phyloP scores from a whole-genome alignment of 2,888 invertebrate species.

The Terebella lapidaria region DNA sequence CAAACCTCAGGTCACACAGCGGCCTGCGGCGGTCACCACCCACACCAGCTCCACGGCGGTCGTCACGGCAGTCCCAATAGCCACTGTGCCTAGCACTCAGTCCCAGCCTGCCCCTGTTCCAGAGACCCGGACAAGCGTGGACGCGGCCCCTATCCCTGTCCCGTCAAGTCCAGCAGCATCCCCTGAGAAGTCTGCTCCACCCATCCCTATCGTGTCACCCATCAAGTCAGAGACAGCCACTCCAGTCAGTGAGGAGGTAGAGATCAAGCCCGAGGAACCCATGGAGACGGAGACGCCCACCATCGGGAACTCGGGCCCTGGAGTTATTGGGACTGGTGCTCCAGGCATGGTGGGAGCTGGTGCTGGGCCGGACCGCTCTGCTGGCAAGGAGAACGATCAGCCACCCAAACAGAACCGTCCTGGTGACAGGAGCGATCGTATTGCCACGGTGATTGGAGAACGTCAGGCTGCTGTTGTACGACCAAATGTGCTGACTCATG shows the following conservation, averaged over 20 bases:
- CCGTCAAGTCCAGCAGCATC: no score
- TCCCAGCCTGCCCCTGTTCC: constrained; percentile 6
- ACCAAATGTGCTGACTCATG: constrained; percentile 90
- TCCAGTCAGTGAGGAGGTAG: neutral
- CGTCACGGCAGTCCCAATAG: neutral
- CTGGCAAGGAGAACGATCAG: neutral
- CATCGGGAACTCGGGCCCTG: neutral
- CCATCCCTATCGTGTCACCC: neutral
- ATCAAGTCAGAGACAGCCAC: no score
- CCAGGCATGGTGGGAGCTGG: neutral
- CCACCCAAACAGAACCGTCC: neutral
- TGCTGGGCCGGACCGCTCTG: neutral
- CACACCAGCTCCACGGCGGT: neutral
- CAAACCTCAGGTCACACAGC: constrained; percentile 1
- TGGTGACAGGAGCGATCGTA: neutral
- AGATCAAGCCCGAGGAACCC: neutral
- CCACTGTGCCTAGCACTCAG: neutral
- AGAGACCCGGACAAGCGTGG: constrained; percentile 1
- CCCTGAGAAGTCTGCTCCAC: neutral
- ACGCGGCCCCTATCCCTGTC: no score
- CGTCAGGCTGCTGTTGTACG: constrained; percentile 80
- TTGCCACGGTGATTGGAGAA: constrained; percentile 68
- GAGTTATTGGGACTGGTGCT: neutral
- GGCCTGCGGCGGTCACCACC: neutral
- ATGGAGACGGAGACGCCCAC: neutral